phyloP scores from a whole-genome alignment of 2,113 vertebrate species.

The Hippocampus guttulatus region DNA sequence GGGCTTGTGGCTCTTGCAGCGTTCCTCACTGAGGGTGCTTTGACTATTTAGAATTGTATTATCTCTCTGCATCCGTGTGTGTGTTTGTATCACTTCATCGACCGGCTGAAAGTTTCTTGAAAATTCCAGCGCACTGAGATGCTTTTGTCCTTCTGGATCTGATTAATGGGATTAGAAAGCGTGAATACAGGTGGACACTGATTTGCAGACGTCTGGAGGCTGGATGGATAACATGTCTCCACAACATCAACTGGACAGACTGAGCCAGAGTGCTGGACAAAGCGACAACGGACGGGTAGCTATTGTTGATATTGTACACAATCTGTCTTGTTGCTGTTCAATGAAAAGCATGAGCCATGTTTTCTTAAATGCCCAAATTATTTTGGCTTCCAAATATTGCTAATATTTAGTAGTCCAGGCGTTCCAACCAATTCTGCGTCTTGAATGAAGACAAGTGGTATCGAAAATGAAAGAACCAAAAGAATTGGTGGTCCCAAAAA shows the following conservation, averaged over 20 bases:
- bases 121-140: slow-evolving; percentile 7
- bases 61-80: not conserved
- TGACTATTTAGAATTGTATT: not conserved
- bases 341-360: not conserved
- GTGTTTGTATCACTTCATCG: not conserved
- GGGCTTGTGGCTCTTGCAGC: slow-evolving; percentile 9
- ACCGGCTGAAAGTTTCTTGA: not conserved
- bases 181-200: slow-evolving; percentile 34
- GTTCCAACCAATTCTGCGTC: not conserved
- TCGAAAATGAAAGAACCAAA: no score
- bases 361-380: not conserved
- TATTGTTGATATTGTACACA: not conserved
- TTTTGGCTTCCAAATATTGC: not conserved
- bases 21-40: slow-evolving; percentile 10
- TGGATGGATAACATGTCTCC: slow-evolving; percentile 74
- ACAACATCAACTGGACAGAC: slow-evolving; percentile 60
- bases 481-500: not conserved
- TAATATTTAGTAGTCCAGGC: not conserved
- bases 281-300: slow-evolving; percentile 55
- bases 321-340: not conserved
- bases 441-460: no score
- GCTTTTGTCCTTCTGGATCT: slow-evolving; percentile 8
- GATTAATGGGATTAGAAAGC: slow-evolving; percentile 28
- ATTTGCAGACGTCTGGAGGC: slow-evolving; percentile 31
- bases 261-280: slow-evolving; percentile 35